A percentile compares a stretch with the other conserved stretches of the same genome.
These are phyloP conservation scores for Geodia barretti DNA, from an alignment of 37 sponge, comb jelly and placozoan species.

Conservation along the genomic window DNA sequence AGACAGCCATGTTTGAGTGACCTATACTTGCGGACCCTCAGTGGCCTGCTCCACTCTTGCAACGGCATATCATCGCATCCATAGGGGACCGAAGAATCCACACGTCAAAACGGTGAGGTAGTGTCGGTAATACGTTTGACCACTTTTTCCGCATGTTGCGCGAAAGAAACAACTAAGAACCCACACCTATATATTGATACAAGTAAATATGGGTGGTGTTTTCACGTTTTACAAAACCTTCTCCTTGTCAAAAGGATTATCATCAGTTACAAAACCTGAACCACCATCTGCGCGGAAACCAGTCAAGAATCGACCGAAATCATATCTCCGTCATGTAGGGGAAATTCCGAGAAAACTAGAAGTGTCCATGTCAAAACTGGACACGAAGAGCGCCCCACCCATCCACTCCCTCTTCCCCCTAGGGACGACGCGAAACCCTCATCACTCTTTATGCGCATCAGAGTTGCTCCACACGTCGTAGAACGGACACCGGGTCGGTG, in stretches of 20 bases:
- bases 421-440: slow-evolving; percentile 21
- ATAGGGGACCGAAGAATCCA: slow-evolving; percentile 43
- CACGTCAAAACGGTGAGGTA: slow-evolving; percentile 67
- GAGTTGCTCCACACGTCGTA: neutral
- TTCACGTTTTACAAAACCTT: neutral
- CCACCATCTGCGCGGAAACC: slow-evolving; percentile 20
- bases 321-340: slow-evolving; percentile 70
- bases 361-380: slow-evolving; percentile 66
- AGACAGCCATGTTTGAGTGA: slow-evolving; percentile 51
- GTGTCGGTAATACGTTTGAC: too few species aligned
- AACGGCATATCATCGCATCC: slow-evolving; percentile 59
- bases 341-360: slow-evolving; percentile 85
- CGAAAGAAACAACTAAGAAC: too few species aligned
- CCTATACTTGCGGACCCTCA: slow-evolving; percentile 85
- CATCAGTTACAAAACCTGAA: slow-evolving; percentile 32
- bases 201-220: too few species aligned
- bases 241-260: slow-evolving; percentile 53
- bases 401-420: slow-evolving; percentile 86
- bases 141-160: too few species aligned
- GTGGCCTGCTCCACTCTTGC: slow-evolving; percentile 76
- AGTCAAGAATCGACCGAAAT: slow-evolving; percentile 8
- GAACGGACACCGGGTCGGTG: too few species aligned
- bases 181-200: too few species aligned
- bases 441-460: slow-evolving; percentile 24
- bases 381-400: slow-evolving; percentile 48